Evolutionary conservation across 2,113 vertebrate species (phyloP), one percentile per base, ranked within the genome.

Genomic region (Microcebus tavaratra): DNA sequence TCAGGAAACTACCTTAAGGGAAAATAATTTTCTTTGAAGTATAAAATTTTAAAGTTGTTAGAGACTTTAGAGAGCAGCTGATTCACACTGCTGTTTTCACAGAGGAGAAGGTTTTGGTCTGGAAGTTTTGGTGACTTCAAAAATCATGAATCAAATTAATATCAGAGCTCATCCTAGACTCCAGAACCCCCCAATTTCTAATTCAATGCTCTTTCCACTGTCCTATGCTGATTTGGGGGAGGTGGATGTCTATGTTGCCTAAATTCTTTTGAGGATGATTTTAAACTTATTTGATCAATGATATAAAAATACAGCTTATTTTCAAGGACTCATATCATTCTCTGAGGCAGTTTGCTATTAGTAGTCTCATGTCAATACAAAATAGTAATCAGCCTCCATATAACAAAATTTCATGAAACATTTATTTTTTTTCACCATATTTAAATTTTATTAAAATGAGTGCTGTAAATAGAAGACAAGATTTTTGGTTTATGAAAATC

Each of bases 21-120:
- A 70, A 96, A 94, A 79, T 72, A 27, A 29, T 92, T 96, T 96
- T 94, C 91, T 94, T 95, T 91, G 59, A 94, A 83, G 42, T 78
- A 34, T 63, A 85, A 67, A 92, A 88, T 81, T 80, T 94, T 94
- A 94, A 95, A 84, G n/a, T 68, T 88, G 23, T 57, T 48, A 88
- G 45, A 82, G 65, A 78, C 81, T 68, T 92, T 88, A 82, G 65
- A 95, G 65, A 82, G 50, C 5, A 8, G 20, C 61, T 92, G 20
- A 70, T 78, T 92, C 67, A 85, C 88, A 80, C 29, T 23, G 5
- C 61, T 1, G 4, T 42, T 93, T 94, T 81, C 53, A 88, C 34
- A 91, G 57, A 73, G 68, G 61, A 93, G 14, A 17, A 48, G 48
- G 61, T 48, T 82, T 79, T 20, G 25, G 23, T 57, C 21, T 11